A percentile compares a stretch with the other conserved stretches of the same genome.
These are phyloP conservation scores for Drosophila mayaguana DNA, from an alignment of 2,888 invertebrate species.

Conservation along the genomic window DNA sequence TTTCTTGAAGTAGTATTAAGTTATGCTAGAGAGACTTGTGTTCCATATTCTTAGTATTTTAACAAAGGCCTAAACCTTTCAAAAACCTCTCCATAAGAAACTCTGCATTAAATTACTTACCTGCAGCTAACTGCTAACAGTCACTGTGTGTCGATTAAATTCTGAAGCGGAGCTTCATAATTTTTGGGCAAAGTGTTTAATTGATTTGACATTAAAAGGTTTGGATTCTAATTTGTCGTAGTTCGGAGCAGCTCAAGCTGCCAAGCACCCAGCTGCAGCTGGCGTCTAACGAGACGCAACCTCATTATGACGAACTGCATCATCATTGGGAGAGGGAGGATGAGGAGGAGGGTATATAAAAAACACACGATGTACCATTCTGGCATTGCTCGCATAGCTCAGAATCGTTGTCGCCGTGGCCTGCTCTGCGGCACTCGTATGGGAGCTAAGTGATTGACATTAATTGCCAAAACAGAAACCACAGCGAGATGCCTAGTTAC, in stretches of 20 bases:
- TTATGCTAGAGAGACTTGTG: background rate
- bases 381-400: conserved; percentile 41
- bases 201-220: conserved; percentile 73
- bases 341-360: background rate
- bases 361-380: conserved; percentile 13
- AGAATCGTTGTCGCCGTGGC: conserved; percentile 19
- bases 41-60: too few species aligned
- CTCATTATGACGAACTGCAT: conserved; percentile 29
- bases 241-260: conserved; percentile 16
- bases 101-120: too few species aligned
- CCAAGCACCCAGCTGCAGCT: conserved; percentile 15
- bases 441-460: conserved; percentile 70
- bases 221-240: conserved; percentile 45
- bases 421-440: conserved; percentile 21
- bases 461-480: conserved; percentile 58
- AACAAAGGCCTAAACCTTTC: too few species aligned
- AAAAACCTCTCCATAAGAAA: too few species aligned
- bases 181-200: conserved; percentile 50
- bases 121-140: background rate
- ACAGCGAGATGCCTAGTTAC: conserved; percentile 6
- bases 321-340: conserved; percentile 7
- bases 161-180: conserved; percentile 24
- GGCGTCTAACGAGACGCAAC: conserved; percentile 5
- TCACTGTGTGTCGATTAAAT: conserved; percentile 4
- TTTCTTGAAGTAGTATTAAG: background rate